Percentiles rank a stretch among this genome's conserved stretches.
Conservation (phyloP, 53 echinoderm and acorn worm species). For the Actinopyga echinites region DNA sequence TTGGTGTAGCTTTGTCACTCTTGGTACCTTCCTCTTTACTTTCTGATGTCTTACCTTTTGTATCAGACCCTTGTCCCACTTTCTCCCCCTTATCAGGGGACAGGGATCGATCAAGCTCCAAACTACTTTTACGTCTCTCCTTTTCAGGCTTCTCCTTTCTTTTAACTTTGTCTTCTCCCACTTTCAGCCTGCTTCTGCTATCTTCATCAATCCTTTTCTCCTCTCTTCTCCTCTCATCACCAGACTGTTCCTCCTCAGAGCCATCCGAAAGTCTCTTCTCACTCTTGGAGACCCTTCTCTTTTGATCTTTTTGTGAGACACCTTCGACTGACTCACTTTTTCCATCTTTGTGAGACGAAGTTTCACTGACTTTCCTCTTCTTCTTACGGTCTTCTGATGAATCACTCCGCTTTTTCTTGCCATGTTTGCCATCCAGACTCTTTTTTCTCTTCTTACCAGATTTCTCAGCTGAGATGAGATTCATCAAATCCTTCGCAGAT, state of each 20-base stretch:
- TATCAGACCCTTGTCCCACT: no score
- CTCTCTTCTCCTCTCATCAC: neutral
- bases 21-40: no score
- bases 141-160: neutral
- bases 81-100: no score
- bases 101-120: no score
- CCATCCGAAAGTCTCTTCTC: neutral
- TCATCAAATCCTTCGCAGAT: conserved; percentile 25
- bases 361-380: conserved; percentile 23
- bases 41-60: no score
- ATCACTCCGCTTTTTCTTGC: conserved; percentile 25
- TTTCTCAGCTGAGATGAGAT: conserved; percentile 15
- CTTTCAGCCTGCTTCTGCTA: neutral
- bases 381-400: conserved; percentile 29
- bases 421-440: conserved; percentile 22
- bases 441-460: conserved; percentile 42
- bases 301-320: neutral
- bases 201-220: conserved; percentile 12
- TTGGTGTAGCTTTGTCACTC: no score
- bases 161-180: neutral
- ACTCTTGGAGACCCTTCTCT: neutral
- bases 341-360: conserved; percentile 13
- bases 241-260: conserved; percentile 6
- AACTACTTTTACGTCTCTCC: conserved; percentile 19
- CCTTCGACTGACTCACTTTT: neutral